phyloP scores from a whole-genome alignment of 2,797 vertebrate genomes.

The Channa striata region DNA sequence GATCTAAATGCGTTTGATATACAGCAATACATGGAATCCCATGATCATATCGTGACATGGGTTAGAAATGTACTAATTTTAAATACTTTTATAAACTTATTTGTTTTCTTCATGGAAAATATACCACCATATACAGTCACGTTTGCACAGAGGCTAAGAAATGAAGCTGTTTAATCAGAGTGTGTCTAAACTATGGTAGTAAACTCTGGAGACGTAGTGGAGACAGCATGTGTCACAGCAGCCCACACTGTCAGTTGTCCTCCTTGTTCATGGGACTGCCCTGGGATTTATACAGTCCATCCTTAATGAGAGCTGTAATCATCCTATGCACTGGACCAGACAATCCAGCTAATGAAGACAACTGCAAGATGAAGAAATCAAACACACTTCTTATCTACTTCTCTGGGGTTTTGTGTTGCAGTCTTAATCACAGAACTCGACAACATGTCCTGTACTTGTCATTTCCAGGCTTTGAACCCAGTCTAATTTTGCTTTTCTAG shows the following conservation, averaged over 20 bases:
- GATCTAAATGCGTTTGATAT: neutral
- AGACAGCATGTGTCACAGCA: conserved; percentile 46
- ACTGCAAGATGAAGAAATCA: conserved; percentile 61
- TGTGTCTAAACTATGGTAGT: conserved; percentile 30
- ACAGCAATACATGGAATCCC: neutral
- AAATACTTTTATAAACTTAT: neutral
- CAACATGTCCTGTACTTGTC: conserved; percentile 48
- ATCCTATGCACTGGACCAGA: conserved; percentile 72
- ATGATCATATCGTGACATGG: no score
- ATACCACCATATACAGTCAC: neutral
- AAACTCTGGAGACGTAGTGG: conserved; percentile 49
- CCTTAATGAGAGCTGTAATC: conserved; percentile 79
- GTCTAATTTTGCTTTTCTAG: conserved; percentile 53
- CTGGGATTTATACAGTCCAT: conserved; percentile 61
- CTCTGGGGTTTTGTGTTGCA: conserved; percentile 46
- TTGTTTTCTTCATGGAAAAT: neutral
- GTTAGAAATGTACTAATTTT: neutral
- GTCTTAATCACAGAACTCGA: conserved; percentile 63
- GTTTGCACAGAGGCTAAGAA: conserved; percentile 15
- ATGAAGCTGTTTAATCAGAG: conserved; percentile 48
- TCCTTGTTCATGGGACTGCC: conserved; percentile 55
- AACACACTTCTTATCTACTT: conserved; percentile 49
- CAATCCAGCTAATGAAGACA: conserved; percentile 62
- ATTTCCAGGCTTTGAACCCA: conserved; percentile 58
- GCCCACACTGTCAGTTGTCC: conserved; percentile 51